These are phyloP conservation scores for Andrena camellia DNA, from an alignment of 2,888 invertebrate genomes.

Conservation along the genomic window DNA sequence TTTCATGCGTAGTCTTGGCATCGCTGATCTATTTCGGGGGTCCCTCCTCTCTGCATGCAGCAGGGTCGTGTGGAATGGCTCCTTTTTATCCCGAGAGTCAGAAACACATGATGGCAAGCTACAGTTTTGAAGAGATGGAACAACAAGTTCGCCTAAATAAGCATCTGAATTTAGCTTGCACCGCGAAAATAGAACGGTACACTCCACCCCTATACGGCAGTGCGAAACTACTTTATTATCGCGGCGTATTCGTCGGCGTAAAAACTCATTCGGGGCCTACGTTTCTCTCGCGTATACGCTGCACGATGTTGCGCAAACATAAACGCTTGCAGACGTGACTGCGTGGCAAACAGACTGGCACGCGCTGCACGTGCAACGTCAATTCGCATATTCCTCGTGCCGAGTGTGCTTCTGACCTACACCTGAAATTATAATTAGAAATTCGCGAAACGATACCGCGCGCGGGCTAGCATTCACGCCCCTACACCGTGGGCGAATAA, in stretches of 20 bases:
- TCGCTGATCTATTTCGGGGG: too few species aligned
- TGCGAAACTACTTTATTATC: slow-evolving; percentile 52
- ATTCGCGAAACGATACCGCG: not conserved
- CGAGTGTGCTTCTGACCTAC: slow-evolving; percentile 66
- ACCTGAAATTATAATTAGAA: slow-evolving; percentile 79
- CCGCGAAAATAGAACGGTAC: slow-evolving; percentile 14
- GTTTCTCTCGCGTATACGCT: slow-evolving; percentile 63
- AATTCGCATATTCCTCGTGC: slow-evolving; percentile 51
- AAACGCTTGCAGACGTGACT: slow-evolving; percentile 80
- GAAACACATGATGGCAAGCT: not conserved
- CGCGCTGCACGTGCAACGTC: slow-evolving; percentile 76
- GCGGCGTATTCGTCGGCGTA: slow-evolving; percentile 65
- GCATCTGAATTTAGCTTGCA: slow-evolving; percentile 12
- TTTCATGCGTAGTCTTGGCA: too few species aligned
- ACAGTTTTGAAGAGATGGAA: not conserved
- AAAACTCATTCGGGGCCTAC: slow-evolving; percentile 70
- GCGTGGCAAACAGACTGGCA: slow-evolving; percentile 78
- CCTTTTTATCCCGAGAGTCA: not conserved
- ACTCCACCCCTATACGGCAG: not conserved
- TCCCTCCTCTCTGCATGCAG: too few species aligned
- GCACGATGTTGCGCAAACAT: slow-evolving; percentile 75
- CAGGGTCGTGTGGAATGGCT: too few species aligned
- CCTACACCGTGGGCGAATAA: not conserved
- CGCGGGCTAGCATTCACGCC: not conserved
- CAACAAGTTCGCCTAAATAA: slow-evolving; percentile 1